phyloP scores from a whole-genome alignment of 64 coral and sea anemone species.

The Porites australiensis region DNA sequence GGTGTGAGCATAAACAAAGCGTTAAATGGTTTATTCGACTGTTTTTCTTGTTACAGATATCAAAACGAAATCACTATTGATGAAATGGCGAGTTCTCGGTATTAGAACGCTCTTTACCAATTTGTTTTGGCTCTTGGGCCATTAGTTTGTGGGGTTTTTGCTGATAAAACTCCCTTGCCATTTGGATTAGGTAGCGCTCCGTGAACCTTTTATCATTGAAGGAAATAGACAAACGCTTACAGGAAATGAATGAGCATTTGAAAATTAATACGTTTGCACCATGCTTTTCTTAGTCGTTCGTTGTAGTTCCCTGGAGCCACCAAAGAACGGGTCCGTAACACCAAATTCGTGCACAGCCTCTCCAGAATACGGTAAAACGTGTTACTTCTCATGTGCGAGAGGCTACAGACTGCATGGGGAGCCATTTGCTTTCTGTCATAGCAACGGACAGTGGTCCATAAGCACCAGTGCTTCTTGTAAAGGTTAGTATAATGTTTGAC shows the following conservation, averaged over 20 bases:
- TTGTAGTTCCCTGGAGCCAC: neutral
- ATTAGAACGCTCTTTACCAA: too few relatives aligned
- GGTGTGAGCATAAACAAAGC: neutral
- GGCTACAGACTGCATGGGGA: slow-evolving; percentile 46
- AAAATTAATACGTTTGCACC: too few relatives aligned
- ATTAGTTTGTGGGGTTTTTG: too few relatives aligned
- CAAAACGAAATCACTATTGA: too few relatives aligned
- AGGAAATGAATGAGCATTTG: too few relatives aligned
- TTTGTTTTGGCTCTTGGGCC: too few relatives aligned
- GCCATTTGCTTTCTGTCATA: slow-evolving; percentile 32
- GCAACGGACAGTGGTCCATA: slow-evolving; percentile 41
- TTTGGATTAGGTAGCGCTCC: too few relatives aligned
- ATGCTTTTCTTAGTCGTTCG: slow-evolving; percentile 2
- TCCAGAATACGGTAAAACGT: slow-evolving; percentile 27
- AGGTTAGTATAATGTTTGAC: slow-evolving; percentile 26
- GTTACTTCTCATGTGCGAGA: slow-evolving; percentile 38
- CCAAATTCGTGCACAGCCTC: slow-evolving; percentile 33
- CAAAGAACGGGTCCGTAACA: neutral
- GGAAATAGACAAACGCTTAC: too few relatives aligned
- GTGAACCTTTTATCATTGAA: too few relatives aligned
- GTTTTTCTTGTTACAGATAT: too few relatives aligned
- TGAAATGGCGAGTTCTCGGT: too few relatives aligned
- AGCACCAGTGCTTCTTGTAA: slow-evolving; percentile 24
- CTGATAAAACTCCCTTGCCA: too few relatives aligned
- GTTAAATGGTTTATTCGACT: neutral